phyloP scores from a whole-genome alignment of 1,140 invertebrate genomes.

The Sminthurides bifidus region DNA sequence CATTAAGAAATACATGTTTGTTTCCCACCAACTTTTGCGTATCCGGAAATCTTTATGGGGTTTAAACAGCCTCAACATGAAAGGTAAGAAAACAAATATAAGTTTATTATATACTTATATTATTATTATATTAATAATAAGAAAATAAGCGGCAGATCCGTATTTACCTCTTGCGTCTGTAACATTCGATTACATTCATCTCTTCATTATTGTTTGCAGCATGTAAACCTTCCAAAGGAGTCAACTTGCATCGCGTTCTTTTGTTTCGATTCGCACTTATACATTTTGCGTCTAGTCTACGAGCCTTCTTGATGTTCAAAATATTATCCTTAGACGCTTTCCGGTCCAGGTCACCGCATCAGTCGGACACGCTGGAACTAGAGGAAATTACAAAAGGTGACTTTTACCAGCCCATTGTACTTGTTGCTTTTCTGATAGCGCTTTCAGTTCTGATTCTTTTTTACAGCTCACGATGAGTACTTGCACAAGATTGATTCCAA shows the following conservation, averaged over 20 bases:
- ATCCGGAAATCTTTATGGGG: constrained; percentile 23
- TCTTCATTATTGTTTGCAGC: constrained; percentile 6
- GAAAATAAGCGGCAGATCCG: not conserved
- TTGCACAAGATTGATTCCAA: constrained; percentile 10
- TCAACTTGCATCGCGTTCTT: constrained; percentile 6
- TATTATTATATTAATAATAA: not conserved
- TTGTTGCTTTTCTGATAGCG: not conserved
- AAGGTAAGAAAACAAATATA: not conserved
- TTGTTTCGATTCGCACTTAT: constrained; percentile 20
- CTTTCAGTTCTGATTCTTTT: not conserved
- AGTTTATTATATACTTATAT: not conserved
- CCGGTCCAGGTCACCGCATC: not conserved
- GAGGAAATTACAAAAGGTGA: constrained; percentile 8
- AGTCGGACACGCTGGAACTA: constrained; percentile 6
- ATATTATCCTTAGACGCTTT: constrained; percentile 12
- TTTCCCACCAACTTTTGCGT: constrained; percentile 13
- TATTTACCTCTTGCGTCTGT: not conserved
- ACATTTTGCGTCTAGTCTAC: constrained; percentile 23
- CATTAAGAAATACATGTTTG: constrained; percentile 9
- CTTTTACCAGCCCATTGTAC: not conserved
- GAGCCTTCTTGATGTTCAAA: constrained; percentile 18
- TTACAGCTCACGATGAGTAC: constrained; percentile 16
- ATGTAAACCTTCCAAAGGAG: constrained; percentile 1
- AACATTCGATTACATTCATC: not conserved
- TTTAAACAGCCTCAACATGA: constrained; percentile 8